Percentiles rank a stretch among this genome's conserved stretches.
Evolutionary conservation across 53 echinoderm and acorn worm species (phyloP).

Genomic region (Apostichopus leukothele): DNA sequence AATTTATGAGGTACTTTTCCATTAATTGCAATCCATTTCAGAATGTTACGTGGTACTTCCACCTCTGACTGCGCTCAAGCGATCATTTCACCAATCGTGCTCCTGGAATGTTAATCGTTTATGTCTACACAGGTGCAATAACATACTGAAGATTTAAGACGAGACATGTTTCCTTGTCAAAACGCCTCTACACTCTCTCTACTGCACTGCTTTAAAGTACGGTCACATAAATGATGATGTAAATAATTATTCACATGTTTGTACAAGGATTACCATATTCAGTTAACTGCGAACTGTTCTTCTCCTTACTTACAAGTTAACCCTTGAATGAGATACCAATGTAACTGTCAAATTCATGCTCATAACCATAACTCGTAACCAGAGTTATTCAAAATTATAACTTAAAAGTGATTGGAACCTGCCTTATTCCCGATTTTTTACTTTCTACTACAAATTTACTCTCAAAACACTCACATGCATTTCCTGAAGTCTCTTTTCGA

Average conservation of each 20-base stretch:
- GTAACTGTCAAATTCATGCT: too few species aligned
- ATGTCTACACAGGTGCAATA: background rate
- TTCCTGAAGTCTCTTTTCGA: slow-evolving; percentile 70
- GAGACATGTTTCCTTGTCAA: background rate
- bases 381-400: too few species aligned
- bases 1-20: too few species aligned
- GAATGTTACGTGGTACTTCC: too few species aligned
- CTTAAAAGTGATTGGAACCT: background rate
- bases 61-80: too few species aligned
- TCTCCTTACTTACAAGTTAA: background rate
- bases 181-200: background rate
- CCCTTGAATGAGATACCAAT: background rate
- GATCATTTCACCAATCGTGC: background rate
- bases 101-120: background rate
- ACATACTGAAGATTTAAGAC: background rate
- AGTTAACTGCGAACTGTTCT: background rate
- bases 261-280: background rate
- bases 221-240: background rate
- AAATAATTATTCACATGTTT: background rate
- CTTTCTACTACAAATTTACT: background rate
- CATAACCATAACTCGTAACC: too few species aligned
- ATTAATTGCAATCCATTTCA: too few species aligned
- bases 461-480: slow-evolving; percentile 65
- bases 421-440: background rate
- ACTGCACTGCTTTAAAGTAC: too few species aligned